Base-by-base conservation (phyloP, 2,797 vertebrate species). In the Simalia tracyae region DNA sequence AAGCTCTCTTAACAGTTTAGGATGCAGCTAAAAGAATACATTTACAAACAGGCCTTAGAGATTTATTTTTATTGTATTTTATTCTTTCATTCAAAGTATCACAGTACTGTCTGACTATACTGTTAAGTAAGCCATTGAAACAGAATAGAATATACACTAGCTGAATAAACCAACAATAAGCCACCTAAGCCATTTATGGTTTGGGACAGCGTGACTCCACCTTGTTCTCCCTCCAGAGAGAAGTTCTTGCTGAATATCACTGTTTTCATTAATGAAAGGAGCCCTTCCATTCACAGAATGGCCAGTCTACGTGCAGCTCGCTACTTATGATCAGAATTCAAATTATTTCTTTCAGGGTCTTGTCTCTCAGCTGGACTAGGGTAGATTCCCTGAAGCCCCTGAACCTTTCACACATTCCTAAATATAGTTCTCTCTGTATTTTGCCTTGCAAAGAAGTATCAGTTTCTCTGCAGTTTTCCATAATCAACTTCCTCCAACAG, bases 381-480 rank as follows among this genome's bases (percentile, higher is more conserved):
- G 42, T 11, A 0, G 28, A 50, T 84, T 88, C 64, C 57, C 87
- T 87, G 90, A 64, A 63, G 3, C 0, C 91, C 64, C 89, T 61
- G 89, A 54, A 92, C 76, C 28, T 92, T 85, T 92, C 91, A 24
- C 66, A 93, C 85, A 93, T 89, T 60, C 90, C 81, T 89, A 36
- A 4, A 66, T 94, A 91, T 90, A 61, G 89, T 84, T 46, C 36
- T 81, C 36, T 46, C 36, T 22, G 9, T 81, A 81, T 81, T 81
- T 81, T 81, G 36, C 10, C 36, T 81, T 81, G 72, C 72, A 81
- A 46, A 81, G 72, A 81, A 81, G 19, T 11, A 46, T 42, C 85
- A 31, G 1, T 6, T 90, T 90, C 93, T 59, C 91, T 57, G 61
- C 57, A 91, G 4, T 46, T 81, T 81, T 24, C 42, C 17, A 81